Conservation (phyloP, 2,888 invertebrate genomes). For the Heliconius aoede region DNA sequence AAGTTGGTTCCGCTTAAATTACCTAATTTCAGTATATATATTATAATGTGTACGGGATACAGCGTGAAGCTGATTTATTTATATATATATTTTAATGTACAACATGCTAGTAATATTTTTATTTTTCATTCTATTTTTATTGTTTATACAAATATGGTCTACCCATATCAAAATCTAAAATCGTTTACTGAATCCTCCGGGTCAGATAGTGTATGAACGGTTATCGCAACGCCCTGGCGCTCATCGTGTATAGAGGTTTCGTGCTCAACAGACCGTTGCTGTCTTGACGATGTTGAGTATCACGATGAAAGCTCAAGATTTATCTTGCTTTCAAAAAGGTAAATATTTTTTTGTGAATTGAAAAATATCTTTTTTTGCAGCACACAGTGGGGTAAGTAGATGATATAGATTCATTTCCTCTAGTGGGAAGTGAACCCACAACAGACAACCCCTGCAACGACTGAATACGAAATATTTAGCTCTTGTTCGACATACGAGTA, state of each 20-base stretch:
- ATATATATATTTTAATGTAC: not conserved
- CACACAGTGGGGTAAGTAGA: not conserved
- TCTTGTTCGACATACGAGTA: not conserved
- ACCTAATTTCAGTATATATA: too few species aligned
- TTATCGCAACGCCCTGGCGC: not conserved
- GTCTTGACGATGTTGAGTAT: not conserved
- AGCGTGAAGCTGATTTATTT: too few species aligned
- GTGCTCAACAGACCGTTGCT: not conserved
- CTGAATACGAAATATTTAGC: too few species aligned
- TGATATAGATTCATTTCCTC: not conserved
- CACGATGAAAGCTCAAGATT: not conserved
- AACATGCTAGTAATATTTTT: not conserved
- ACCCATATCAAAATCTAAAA: not conserved
- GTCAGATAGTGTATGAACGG: not conserved
- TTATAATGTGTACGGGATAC: too few species aligned
- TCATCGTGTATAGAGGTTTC: constrained; percentile 1
- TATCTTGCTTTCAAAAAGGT: too few species aligned
- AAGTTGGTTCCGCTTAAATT: too few species aligned
- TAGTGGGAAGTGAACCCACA: too few species aligned
- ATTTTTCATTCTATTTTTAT: not conserved
- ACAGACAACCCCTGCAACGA: too few species aligned
- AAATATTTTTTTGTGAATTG: too few species aligned
- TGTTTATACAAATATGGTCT: not conserved
- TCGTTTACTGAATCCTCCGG: not conserved
- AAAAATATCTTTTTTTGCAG: too few species aligned